A percentile compares a stretch with the other conserved stretches of the same genome.
These are phyloP conservation scores for Hydropsyche tenuis DNA, from an alignment of 1,140 invertebrate species.

Conservation along the genomic window DNA sequence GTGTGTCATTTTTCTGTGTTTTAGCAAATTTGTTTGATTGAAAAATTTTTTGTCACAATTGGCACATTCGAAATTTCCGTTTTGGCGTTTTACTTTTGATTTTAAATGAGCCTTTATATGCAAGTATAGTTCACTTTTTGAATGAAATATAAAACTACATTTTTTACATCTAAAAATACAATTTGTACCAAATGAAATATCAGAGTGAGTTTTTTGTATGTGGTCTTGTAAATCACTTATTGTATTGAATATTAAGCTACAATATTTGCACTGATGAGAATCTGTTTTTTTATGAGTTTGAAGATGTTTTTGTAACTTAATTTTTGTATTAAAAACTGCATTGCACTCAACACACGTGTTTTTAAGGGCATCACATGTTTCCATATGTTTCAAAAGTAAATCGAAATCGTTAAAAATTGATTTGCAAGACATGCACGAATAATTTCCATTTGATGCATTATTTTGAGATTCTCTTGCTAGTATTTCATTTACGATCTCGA, in stretches of 20 bases:
- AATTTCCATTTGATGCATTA: constrained; percentile 31
- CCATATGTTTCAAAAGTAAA: constrained; percentile 44
- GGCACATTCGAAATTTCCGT: constrained; percentile 30
- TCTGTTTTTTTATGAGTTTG: constrained; percentile 8
- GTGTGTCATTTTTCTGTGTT: constrained; percentile 33
- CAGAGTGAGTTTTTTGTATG: constrained; percentile 35
- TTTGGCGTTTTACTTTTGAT: constrained; percentile 29
- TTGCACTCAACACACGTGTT: constrained; percentile 36
- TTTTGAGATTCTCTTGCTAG: constrained; percentile 37
- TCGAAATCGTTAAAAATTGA: constrained; percentile 42
- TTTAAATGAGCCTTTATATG: constrained; percentile 45
- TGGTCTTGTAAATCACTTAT: constrained; percentile 34
- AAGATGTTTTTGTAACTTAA: constrained; percentile 33
- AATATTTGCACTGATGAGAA: constrained; percentile 25
- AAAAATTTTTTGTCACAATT: constrained; percentile 28
- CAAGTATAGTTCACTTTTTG: constrained; percentile 32
- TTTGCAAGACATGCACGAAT: constrained; percentile 47
- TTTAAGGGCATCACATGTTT: constrained; percentile 37
- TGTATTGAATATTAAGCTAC: constrained; percentile 29
- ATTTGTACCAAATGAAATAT: constrained; percentile 25
- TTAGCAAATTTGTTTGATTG: constrained; percentile 26
- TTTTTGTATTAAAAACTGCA: constrained; percentile 32
- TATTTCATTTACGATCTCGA: constrained; percentile 45
- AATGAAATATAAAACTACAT: constrained; percentile 40
- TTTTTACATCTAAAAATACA: constrained; percentile 45